Percentiles rank a stretch among this genome's conserved stretches.
Evolutionary conservation across 2,113 vertebrate species (phyloP).

Genomic region (Chionomys nivalis): DNA sequence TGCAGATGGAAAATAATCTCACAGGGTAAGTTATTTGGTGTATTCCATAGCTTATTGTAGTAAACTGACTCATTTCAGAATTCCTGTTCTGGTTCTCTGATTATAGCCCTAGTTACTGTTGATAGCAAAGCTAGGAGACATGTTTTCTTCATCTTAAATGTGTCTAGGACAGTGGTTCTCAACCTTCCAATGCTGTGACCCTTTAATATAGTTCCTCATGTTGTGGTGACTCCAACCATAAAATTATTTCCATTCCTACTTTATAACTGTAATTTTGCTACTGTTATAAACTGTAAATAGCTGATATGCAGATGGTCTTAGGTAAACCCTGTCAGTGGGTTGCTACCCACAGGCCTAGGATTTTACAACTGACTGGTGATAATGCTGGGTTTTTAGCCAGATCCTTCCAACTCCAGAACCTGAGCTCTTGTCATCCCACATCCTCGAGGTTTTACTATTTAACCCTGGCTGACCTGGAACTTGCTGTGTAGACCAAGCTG

Average conservation of each 20-base stretch:
- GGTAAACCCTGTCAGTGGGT: too few relatives aligned
- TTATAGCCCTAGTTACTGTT: background rate
- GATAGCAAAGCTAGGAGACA: background rate
- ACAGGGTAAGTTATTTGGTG: background rate
- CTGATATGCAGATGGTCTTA: too few relatives aligned
- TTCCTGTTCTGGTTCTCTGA: background rate
- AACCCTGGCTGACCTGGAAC: background rate
- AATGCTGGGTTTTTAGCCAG: background rate
- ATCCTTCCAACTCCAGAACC: background rate
- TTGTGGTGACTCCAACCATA: too few relatives aligned
- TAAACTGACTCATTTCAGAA: background rate
- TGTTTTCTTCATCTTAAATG: constrained; percentile 35
- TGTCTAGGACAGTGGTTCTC: background rate
- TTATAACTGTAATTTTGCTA: too few relatives aligned
- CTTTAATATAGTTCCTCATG: background rate
- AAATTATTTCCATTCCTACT: too few relatives aligned
- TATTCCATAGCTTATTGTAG: background rate
- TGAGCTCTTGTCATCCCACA: background rate
- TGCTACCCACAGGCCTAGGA: background rate
- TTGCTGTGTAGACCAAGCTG: background rate
- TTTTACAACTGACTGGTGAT: background rate
- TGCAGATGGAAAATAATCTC: background rate
- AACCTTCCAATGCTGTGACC: background rate
- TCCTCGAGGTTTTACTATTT: background rate
- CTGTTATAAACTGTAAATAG: too few relatives aligned